phyloP scores from a whole-genome alignment of 2,797 vertebrate genomes.

The Chelon auratus region DNA sequence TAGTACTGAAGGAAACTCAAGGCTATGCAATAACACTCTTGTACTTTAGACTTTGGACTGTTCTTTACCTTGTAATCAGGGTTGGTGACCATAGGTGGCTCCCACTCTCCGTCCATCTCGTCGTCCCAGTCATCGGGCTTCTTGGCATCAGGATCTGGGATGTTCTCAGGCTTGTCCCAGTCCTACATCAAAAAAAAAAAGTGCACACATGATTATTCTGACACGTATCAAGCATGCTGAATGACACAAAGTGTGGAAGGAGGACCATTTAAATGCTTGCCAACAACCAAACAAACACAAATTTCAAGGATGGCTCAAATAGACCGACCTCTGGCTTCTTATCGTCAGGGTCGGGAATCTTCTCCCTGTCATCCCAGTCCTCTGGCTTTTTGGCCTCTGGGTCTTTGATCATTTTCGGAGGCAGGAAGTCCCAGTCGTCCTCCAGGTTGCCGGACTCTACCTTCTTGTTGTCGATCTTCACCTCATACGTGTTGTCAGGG shows the following conservation, averaged over 20 bases:
- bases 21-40: background rate
- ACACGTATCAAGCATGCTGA: background rate
- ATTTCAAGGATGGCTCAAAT: background rate
- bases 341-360: slow-evolving; percentile 87
- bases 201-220: background rate
- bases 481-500: slow-evolving; percentile 89
- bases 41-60: background rate
- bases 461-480: slow-evolving; percentile 91
- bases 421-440: slow-evolving; percentile 90
- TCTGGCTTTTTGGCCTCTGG: slow-evolving; percentile 87
- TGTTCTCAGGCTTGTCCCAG: slow-evolving; percentile 89
- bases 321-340: slow-evolving; percentile 87
- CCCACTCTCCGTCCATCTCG: slow-evolving; percentile 91
- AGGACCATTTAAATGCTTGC: too few relatives aligned
- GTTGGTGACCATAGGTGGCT: slow-evolving; percentile 88
- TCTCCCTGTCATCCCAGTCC: slow-evolving; percentile 89
- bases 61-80: slow-evolving; percentile 86
- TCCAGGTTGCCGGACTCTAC: slow-evolving; percentile 87
- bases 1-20: too few relatives aligned
- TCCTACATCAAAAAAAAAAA: slow-evolving; percentile 74
- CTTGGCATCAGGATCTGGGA: slow-evolving; percentile 88
- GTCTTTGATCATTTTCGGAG: slow-evolving; percentile 88
- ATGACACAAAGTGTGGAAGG: too few relatives aligned
- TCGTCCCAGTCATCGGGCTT: slow-evolving; percentile 91
- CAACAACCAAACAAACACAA: background rate